Conservation (phyloP, 2,113 vertebrate species). For the Perccottus glenii region DNA sequence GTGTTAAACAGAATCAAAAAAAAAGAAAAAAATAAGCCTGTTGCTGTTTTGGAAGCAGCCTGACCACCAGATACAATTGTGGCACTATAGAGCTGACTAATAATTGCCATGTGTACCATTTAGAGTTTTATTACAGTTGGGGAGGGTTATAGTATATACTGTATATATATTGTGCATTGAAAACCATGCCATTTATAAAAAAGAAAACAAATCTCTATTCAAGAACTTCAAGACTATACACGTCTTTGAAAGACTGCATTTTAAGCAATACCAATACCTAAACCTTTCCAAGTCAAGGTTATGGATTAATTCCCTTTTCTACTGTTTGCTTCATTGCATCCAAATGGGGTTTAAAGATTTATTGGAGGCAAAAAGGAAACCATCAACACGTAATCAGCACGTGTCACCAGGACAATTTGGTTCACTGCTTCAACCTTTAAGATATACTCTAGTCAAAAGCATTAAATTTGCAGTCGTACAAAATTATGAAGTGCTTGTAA, state of each 20-base stretch:
- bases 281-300: slow-evolving; percentile 54
- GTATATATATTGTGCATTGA: too few relatives aligned
- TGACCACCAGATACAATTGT: too few relatives aligned
- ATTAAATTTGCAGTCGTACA: slow-evolving; percentile 44
- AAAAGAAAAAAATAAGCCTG: too few relatives aligned
- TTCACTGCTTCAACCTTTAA: slow-evolving; percentile 62
- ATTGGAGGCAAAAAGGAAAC: slow-evolving; percentile 13
- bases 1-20: too few relatives aligned
- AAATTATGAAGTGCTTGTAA: slow-evolving; percentile 67
- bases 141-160: too few relatives aligned
- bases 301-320: slow-evolving; percentile 58
- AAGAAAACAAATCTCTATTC: slow-evolving; percentile 29
- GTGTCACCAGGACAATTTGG: slow-evolving; percentile 49
- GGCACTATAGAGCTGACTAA: too few relatives aligned
- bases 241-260: neutral
- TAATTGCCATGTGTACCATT: too few relatives aligned
- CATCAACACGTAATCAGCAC: slow-evolving; percentile 40
- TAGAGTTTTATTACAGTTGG: too few relatives aligned
- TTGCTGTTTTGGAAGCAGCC: too few relatives aligned
- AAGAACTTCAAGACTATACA: neutral
- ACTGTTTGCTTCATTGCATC: slow-evolving; percentile 36
- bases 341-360: slow-evolving; percentile 39
- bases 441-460: slow-evolving; percentile 50
- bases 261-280: slow-evolving; percentile 17
- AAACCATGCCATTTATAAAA: slow-evolving; percentile 34